These are phyloP conservation scores for Leptopilina drosophilae DNA, from an alignment of 2,888 invertebrate species.

Conservation along the genomic window DNA sequence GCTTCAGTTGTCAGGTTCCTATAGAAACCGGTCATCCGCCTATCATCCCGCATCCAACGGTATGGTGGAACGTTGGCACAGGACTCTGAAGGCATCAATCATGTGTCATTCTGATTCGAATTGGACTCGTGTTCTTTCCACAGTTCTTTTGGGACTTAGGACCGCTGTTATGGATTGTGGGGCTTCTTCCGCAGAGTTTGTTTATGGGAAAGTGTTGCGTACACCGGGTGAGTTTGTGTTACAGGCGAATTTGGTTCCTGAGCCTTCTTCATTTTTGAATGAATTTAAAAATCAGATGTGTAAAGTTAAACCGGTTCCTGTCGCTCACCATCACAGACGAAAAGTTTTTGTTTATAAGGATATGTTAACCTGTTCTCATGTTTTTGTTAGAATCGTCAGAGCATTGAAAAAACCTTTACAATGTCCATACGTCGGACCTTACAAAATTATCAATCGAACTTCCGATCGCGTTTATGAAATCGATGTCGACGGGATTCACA, in stretches of 20 bases:
- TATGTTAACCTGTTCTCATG: background rate
- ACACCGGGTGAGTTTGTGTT: background rate
- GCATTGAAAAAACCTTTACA: background rate
- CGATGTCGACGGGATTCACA: background rate
- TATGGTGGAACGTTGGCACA: too few relatives aligned
- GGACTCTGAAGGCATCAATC: too few relatives aligned
- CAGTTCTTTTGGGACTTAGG: too few relatives aligned
- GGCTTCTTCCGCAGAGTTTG: too few relatives aligned
- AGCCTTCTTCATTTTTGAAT: background rate
- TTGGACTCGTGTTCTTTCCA: too few relatives aligned
- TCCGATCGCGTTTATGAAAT: constrained; percentile 3
- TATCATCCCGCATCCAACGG: too few relatives aligned
- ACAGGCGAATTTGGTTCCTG: background rate
- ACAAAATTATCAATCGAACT: constrained; percentile 3
- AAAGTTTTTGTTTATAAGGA: background rate
- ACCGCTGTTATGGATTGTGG: too few relatives aligned
- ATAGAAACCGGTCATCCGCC: too few relatives aligned
- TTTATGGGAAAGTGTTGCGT: too few relatives aligned
- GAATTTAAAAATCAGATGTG: background rate
- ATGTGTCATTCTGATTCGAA: too few relatives aligned
- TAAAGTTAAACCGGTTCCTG: background rate
- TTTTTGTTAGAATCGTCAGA: background rate
- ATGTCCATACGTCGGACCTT: background rate
- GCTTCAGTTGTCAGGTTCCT: too few relatives aligned
- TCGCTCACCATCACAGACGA: background rate